Evolutionary conservation across 2,888 invertebrate species (phyloP).

Genomic region (Macrosoma leucophasiata): DNA sequence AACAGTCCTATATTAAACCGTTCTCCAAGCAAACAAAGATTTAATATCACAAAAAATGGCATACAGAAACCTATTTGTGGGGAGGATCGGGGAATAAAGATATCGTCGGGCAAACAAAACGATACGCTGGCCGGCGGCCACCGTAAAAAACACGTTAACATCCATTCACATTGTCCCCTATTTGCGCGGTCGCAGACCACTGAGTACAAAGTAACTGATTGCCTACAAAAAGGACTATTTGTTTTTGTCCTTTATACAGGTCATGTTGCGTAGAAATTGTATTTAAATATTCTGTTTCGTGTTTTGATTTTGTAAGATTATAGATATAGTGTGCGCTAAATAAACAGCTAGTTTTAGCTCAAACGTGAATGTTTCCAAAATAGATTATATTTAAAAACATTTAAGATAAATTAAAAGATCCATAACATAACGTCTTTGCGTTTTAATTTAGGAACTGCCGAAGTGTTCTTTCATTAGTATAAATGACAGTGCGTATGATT

Average conservation of each 20-base stretch:
- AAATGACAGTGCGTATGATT: no score
- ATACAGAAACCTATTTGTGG: slow-evolving; percentile 33
- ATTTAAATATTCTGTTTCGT: slow-evolving; percentile 1
- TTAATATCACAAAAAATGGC: slow-evolving; percentile 21
- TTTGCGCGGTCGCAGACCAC: slow-evolving; percentile 56
- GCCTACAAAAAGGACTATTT: slow-evolving; percentile 48
- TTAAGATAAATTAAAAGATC: no score
- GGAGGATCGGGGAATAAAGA: slow-evolving; percentile 60
- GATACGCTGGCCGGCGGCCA: slow-evolving; percentile 64
- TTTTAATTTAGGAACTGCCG: no score
- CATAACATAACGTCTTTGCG: no score
- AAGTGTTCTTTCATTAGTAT: no score
- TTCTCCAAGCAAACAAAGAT: no score
- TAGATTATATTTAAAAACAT: no score
- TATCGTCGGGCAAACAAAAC: slow-evolving; percentile 70
- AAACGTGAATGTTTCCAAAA: no score
- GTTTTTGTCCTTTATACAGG: slow-evolving; percentile 28
- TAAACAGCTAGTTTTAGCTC: no score
- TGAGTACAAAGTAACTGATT: slow-evolving; percentile 66
- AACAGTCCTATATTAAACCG: no score
- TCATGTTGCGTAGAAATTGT: slow-evolving; percentile 1
- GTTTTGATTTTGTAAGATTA: not conserved
- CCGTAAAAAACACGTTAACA: slow-evolving; percentile 76
- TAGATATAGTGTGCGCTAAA: not conserved
- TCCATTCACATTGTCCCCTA: slow-evolving; percentile 73